A percentile compares a stretch with the other conserved stretches of the same genome.
phyloP scores from a whole-genome alignment of 23 tunicate genomes.

The Oikopleura dioica region DNA sequence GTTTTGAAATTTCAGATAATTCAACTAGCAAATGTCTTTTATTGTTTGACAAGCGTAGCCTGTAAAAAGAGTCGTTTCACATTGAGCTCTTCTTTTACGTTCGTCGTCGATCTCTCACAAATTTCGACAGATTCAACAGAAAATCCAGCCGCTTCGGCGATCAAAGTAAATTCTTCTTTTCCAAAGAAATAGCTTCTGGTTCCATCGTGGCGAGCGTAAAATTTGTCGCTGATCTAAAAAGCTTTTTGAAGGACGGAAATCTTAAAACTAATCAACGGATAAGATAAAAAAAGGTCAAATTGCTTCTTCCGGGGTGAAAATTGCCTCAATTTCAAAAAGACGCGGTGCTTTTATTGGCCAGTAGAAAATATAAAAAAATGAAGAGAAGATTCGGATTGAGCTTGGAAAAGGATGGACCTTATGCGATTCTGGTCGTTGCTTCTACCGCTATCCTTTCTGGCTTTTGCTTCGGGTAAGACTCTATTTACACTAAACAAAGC shows the following conservation, averaged over 20 bases:
- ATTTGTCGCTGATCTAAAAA: constrained; percentile 29
- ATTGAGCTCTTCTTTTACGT: constrained; percentile 39
- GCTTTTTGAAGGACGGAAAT: too few species aligned
- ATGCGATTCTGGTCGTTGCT: too few species aligned
- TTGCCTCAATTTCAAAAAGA: background rate
- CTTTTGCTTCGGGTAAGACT: too few species aligned
- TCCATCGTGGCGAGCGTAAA: constrained; percentile 88
- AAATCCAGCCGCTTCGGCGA: constrained; percentile 23
- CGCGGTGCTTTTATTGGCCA: background rate
- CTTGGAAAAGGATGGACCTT: too few species aligned
- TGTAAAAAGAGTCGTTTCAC: constrained; percentile 76
- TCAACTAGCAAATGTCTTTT: background rate
- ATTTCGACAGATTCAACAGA: constrained; percentile 26
- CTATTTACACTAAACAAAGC: too few species aligned
- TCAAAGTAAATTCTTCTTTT: constrained; percentile 19
- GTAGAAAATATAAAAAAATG: too few species aligned
- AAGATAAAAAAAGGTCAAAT: background rate
- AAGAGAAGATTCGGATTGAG: too few species aligned
- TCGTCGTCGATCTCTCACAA: constrained; percentile 47
- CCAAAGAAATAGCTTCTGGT: constrained; percentile 76
- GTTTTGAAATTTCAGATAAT: background rate
- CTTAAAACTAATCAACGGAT: background rate
- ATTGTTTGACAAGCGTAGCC: constrained; percentile 22
- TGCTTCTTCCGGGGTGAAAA: background rate
- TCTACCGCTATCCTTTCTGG: too few species aligned